Percentiles rank a stretch among this genome's conserved stretches.
These are phyloP conservation scores for Anarhynchus alexandrinus DNA, from an alignment of 2,113 vertebrate genomes.

Conservation along the genomic window DNA sequence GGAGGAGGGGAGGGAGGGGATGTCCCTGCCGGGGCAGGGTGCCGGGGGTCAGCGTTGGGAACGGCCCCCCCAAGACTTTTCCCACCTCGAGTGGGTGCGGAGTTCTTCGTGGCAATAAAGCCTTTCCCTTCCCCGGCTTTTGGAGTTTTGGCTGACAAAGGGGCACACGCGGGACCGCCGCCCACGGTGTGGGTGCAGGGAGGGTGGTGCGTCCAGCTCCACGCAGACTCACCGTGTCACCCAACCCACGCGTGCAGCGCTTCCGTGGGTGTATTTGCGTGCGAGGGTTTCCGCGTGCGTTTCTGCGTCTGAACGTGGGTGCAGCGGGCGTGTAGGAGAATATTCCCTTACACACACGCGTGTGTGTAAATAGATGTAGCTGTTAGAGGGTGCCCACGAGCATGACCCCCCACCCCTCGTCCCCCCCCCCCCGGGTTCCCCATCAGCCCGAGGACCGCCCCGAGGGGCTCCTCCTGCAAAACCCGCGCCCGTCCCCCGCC, in stretches of 20 bases:
- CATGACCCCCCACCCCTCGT: background rate
- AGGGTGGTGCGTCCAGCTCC: background rate
- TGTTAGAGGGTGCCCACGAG: background rate
- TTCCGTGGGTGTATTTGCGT: background rate
- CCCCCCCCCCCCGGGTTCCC: background rate
- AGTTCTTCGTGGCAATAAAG: background rate
- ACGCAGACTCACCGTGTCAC: background rate
- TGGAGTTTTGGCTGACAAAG: background rate
- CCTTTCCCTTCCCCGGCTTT: background rate
- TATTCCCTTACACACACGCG: background rate
- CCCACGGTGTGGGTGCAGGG: background rate
- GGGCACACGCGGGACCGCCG: background rate
- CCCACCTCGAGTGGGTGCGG: background rate
- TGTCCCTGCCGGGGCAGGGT: background rate
- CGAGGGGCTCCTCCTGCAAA: background rate
- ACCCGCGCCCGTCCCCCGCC: background rate
- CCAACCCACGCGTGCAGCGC: background rate
- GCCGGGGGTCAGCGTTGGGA: background rate
- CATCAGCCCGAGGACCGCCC: background rate
- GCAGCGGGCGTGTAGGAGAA: background rate
- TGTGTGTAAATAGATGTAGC: background rate
- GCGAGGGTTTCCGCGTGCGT: background rate
- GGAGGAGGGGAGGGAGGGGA: too few relatives aligned
- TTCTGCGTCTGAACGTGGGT: background rate
- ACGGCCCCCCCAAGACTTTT: background rate